Evolutionary conservation across 2,797 vertebrate species (phyloP), one percentile per base, ranked within the genome.

Genomic region (Mus spretus): DNA sequence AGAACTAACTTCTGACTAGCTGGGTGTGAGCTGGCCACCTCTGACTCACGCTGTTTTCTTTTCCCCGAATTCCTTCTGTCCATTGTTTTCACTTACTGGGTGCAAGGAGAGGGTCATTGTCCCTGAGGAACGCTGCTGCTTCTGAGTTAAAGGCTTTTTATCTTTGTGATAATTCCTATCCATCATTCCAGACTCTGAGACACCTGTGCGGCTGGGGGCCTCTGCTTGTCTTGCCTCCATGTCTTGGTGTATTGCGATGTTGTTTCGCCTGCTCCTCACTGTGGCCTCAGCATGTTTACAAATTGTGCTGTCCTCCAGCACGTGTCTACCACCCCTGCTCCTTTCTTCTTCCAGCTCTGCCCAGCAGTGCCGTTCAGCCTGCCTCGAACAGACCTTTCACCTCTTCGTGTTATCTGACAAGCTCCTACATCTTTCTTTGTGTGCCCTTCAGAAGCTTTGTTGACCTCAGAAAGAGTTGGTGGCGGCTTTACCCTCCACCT

Each of bases 31-130:
- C 55, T 53, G 55, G 70, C 81, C 74, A 47, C 22, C 15, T 89
- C n/a, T 70, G 37, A 24, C n/a, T 85, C 78, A 85, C 77, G 70
- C 9, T 81, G 4, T 34, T 95, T 93, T 83, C 44, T 93, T 34
- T 90, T 79, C 92, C 91, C 79, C 79, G 83, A 93, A 91, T 95
- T 61, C 57, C 37, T 84, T 84, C 63, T 78, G 22, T 93, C 34
- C 22, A n/a, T 87, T 81, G 59, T 90, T 96, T 92, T 57, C 22
- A 75, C 15, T 91, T 59, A 6, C 37, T 61, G 74, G 85, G 88
- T 84, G 50, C 50, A 67, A 92, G 74, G 63, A 87, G 12, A 75
- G 37, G 80, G 22, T 37, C 70, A 37, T 9, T 65, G 37, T 89
- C 47, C 55, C 40, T 6, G 24, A 91, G 15, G 20, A 91, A 85